phyloP scores from a whole-genome alignment of 1,140 invertebrate genomes.

The Hyles vespertilio region DNA sequence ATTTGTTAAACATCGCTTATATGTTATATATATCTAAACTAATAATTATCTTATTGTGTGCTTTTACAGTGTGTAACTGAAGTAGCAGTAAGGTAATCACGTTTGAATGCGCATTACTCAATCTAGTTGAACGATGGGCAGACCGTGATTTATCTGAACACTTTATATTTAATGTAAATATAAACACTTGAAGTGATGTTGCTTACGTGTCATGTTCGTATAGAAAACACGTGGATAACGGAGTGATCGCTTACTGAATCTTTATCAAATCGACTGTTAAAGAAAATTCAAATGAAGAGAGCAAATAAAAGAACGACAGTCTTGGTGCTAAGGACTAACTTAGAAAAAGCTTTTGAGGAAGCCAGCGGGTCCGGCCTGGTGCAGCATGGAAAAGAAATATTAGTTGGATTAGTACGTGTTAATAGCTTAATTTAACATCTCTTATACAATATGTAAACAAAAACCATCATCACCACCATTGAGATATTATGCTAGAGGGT shows the following conservation, averaged over 20 bases:
- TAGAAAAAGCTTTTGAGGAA: conserved; percentile 95
- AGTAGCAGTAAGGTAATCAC: not conserved
- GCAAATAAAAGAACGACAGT: conserved; percentile 70
- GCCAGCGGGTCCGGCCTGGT: conserved; percentile 87
- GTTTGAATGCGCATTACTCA: not conserved
- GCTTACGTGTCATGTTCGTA: conserved; percentile 8
- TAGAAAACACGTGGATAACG: conserved; percentile 53
- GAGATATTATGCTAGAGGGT: no score
- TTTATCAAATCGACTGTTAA: conserved; percentile 50
- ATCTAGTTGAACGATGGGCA: not conserved
- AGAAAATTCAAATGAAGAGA: conserved; percentile 59
- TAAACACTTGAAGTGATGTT: conserved; percentile 31
- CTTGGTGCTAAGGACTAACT: conserved; percentile 75
- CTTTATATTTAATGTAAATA: conserved; percentile 37
- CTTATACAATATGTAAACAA: no score
- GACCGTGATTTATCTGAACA: conserved; percentile 50
- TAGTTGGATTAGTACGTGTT: conserved; percentile 6
- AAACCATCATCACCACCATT: no score
- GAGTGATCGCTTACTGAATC: conserved; percentile 45
- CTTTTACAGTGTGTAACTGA: conserved; percentile 39
- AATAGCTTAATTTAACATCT: no score
- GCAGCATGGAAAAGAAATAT: conserved; percentile 44
- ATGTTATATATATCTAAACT: conserved; percentile 58
- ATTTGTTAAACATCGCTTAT: conserved; percentile 66
- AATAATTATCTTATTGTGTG: conserved; percentile 71